Base-by-base conservation (phyloP, 2,888 invertebrate genomes). In the Coecobrya sp. region DNA sequence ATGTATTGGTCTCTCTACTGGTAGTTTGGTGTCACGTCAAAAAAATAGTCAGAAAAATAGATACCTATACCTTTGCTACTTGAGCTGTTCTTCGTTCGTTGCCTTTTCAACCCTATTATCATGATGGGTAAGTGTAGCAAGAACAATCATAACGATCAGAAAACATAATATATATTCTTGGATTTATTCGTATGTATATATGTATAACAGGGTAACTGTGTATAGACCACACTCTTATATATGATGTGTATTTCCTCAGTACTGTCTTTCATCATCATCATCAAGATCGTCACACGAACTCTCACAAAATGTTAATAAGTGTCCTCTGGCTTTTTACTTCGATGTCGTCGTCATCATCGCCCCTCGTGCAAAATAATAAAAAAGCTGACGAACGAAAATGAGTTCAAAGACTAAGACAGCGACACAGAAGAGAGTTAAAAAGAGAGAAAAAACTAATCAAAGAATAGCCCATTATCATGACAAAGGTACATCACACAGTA, bases 371-470 rank as follows among this genome's bases (percentile, higher is more conserved):
- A 65, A 82, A 52, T 68, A 70, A 45, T 36, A 81, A 82, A 86
- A 86, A 70, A 52, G 27, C 30, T 68, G 68, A 86, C 55, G 86
- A 86, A 82, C 49, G 84, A 86, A 85, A 91, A 86, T 91, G 91
- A 91, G 91, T 91, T 91, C 91, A 91, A 87, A 91, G 82, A 91
- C 49, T 70, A 76, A 73, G 82, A 82, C 82, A 30, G 59, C 82
- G 82, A 70, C 86, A 84, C 42, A 36, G 27, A 84, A 13, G 16
- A 73, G 3, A 62, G 5, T 65, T 25, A 65, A 85, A 65, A 52
- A 70, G 82, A 22, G 27, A 65, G 87, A 92, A 86, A 92, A 92
- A 92, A 73, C 84, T 92, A 92, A 92, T 92, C 92, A 92, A 92
- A 92, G 92, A 88, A 86, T 91, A 91, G 81, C 62, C 87, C 73